These are phyloP conservation scores for Crenichthys baileyi DNA, from an alignment of 2,797 vertebrate species.

Conservation along the genomic window DNA sequence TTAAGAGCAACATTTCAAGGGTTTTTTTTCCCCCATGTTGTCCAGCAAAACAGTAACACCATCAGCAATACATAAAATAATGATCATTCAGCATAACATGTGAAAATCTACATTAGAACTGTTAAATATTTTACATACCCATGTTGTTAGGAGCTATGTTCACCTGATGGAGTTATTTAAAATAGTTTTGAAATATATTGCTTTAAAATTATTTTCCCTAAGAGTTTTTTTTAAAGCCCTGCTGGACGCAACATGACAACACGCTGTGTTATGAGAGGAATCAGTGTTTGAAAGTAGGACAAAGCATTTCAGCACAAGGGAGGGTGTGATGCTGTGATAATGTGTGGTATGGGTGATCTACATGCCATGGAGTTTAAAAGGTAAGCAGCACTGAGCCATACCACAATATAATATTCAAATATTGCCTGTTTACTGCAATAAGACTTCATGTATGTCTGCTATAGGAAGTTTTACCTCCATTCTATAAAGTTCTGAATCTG, in stretches of 20 bases:
- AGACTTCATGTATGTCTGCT: no score
- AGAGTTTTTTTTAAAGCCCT: neutral
- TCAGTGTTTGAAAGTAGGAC: neutral
- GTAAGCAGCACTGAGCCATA: neutral
- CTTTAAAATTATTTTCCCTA: neutral
- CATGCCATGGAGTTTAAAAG: no score
- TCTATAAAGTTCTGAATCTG: neutral
- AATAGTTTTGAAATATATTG: neutral
- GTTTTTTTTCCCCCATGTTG: neutral
- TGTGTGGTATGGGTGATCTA: neutral
- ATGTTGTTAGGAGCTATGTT: neutral
- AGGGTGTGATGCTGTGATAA: no score
- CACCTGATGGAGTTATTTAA: neutral
- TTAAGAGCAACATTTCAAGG: neutral
- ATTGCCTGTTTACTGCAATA: neutral
- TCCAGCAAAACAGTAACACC: neutral
- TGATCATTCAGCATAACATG: neutral
- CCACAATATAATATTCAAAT: neutral
- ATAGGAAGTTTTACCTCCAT: neutral
- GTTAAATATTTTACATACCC: neutral
- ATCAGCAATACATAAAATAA: neutral
- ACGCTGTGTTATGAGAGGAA: neutral
- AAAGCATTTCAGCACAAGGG: neutral
- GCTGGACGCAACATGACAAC: neutral
- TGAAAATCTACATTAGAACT: neutral